These are phyloP conservation scores for Alfaro cultratus DNA, from an alignment of 2,797 vertebrate species.

Conservation along the genomic window DNA sequence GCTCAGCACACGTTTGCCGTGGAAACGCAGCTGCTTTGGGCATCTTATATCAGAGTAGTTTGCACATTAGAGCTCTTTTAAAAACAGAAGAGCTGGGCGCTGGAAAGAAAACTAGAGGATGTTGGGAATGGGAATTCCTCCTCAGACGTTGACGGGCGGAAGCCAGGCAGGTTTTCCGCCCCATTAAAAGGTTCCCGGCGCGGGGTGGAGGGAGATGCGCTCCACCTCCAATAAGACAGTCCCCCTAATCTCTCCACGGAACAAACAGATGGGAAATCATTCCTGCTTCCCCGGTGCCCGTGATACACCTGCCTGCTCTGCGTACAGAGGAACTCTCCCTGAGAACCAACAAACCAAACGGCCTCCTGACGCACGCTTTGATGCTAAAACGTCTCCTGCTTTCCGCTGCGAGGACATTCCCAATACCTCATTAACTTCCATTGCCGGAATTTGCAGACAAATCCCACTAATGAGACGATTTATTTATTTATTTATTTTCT, in stretches of 20 bases:
- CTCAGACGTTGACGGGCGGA: constrained; percentile 59
- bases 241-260: constrained; percentile 64
- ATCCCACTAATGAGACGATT: constrained; percentile 66
- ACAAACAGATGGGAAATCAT: constrained; percentile 77
- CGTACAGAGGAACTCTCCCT: constrained; percentile 52
- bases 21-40: not conserved
- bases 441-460: constrained; percentile 56
- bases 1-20: no score
- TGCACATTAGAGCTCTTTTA: constrained; percentile 1
- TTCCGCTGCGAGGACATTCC: constrained; percentile 54
- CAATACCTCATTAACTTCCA: constrained; percentile 68
- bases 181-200: constrained; percentile 71
- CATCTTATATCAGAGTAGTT: constrained; percentile 13
- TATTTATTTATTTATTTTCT: constrained; percentile 18
- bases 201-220: constrained; percentile 53
- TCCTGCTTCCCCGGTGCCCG: constrained; percentile 61
- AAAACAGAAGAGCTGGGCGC: constrained; percentile 6
- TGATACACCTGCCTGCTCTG: constrained; percentile 77
- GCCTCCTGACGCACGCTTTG: constrained; percentile 62
- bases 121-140: constrained; percentile 61
- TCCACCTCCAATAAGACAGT: constrained; percentile 66
- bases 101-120: constrained; percentile 52
- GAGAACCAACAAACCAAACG: constrained; percentile 68
- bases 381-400: constrained; percentile 61
- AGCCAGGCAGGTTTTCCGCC: constrained; percentile 69